These are phyloP conservation scores for Pangasius macronema DNA, from an alignment of 2,797 vertebrate genomes.

Conservation along the genomic window DNA sequence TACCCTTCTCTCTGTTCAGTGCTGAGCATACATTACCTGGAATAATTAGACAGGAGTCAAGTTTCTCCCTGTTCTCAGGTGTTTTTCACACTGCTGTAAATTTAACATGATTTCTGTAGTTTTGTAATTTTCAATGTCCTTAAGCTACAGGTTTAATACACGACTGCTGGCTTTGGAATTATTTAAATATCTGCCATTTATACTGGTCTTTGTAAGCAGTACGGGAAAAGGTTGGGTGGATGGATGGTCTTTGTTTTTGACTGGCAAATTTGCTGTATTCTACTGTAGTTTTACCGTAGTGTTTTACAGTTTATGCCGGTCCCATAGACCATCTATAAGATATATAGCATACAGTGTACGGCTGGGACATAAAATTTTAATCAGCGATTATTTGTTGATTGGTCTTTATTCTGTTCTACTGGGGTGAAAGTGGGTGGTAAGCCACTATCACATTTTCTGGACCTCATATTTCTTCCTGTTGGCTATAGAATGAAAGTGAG, in stretches of 20 bases:
- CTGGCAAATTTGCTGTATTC: neutral
- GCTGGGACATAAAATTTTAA: neutral
- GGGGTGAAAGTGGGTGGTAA: no score
- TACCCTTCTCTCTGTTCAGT: neutral
- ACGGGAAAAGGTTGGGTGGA: no score
- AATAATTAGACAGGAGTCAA: neutral
- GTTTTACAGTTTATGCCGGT: neutral
- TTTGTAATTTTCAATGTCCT: neutral
- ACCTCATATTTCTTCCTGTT: neutral
- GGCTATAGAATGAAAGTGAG: neutral
- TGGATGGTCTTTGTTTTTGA: neutral
- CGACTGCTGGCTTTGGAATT: neutral
- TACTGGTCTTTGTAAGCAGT: neutral
- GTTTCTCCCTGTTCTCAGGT: neutral
- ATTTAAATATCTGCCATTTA: neutral
- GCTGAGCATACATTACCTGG: neutral
- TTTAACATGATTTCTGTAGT: neutral
- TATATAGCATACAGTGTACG: neutral
- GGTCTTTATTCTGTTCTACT: neutral
- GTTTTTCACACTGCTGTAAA: neutral
- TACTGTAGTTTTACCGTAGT: neutral
- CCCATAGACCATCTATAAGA: neutral
- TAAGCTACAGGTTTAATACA: neutral
- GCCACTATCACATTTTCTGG: neutral
- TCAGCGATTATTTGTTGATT: neutral